Evolutionary conservation across 2,888 invertebrate genomes (phyloP), one percentile per base, ranked within the genome.

Genomic region (Dryomyza anilis): DNA sequence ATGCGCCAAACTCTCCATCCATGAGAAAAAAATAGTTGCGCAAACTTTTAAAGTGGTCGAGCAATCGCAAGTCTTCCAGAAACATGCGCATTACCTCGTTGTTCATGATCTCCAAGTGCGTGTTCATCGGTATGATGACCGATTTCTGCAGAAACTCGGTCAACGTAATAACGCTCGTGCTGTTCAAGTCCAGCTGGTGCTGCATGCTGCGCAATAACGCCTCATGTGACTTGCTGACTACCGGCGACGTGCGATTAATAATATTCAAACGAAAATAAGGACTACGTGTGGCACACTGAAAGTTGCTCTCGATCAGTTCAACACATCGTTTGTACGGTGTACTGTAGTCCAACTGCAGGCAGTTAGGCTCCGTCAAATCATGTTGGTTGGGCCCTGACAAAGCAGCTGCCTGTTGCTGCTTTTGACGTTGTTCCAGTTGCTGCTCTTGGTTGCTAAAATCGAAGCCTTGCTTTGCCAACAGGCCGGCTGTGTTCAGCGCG

Each of bases 1-100:
- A 88, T 33, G 87, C 87, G 0, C 89, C 89, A 79, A 93, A 93
- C 80, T 93, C 92, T 1, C 93, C 93, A 71, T 93, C 92, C 85
- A 92, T 86, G 25, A 93, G 78, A 73, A 93, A 92, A 78, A 90
- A 93, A 73, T 90, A 93, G 76, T 91, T 89, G 52, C 91, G 86
- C n/a, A 93, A 81, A 78, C 89, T 90, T 50, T 87, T 87, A 70
- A 93, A 85, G 81, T 93, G 92, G 21, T 89, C 87, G 43, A 92
- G 85, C 3, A 83, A 69, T 16, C 76, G 73, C 78, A 90, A 86
- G 58, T 90, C 88, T 19, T 89, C 83, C 67, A 93, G 81, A 71
- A 90, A 89, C 76, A 90, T 87, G 33, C 89, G 90, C 67, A 93
- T 81, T 21, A 92, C 87, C 7, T 91, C 91, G 67, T 89, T 89